Evolutionary conservation across 2,888 invertebrate species (phyloP).

Genomic region (Crioceris asparagi): DNA sequence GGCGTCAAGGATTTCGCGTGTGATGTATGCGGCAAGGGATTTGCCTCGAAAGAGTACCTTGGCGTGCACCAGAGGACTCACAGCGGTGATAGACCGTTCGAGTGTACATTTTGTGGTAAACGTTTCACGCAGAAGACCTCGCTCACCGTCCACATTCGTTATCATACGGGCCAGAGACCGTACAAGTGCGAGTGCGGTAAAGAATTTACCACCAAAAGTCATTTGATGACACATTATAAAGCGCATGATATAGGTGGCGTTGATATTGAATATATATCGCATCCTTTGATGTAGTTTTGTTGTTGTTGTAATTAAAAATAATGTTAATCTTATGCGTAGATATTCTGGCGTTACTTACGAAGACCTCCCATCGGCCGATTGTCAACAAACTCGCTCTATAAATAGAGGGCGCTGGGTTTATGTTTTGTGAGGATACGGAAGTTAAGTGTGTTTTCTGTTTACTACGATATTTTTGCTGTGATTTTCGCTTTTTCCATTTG

Average conservation of each 20-base stretch:
- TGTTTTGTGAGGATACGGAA: too few relatives aligned
- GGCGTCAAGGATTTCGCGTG: conserved; percentile 31
- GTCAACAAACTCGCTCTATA: too few relatives aligned
- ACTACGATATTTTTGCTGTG: too few relatives aligned
- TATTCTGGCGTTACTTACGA: too few relatives aligned
- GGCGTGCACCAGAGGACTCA: conserved; percentile 46
- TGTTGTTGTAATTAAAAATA: background rate
- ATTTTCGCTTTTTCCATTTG: too few relatives aligned
- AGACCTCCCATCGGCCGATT: too few relatives aligned
- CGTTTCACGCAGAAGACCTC: conserved; percentile 47
- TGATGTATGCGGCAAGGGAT: conserved; percentile 26
- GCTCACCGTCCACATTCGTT: conserved; percentile 43
- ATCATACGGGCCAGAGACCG: conserved; percentile 46
- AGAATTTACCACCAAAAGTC: conserved; percentile 47
- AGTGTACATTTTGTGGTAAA: conserved; percentile 47
- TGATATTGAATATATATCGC: conserved; percentile 28
- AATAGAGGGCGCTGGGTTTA: too few relatives aligned
- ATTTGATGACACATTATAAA: conserved; percentile 45
- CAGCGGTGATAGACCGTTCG: conserved; percentile 44
- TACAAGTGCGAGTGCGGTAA: conserved; percentile 47
- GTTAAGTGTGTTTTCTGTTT: too few relatives aligned
- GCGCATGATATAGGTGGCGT: conserved; percentile 40
- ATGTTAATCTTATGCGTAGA: background rate
- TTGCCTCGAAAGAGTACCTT: conserved; percentile 38
- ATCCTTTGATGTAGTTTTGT: background rate